These are phyloP conservation scores for Threskiornis aethiopicus DNA, from an alignment of 2,797 vertebrate species.

Conservation along the genomic window DNA sequence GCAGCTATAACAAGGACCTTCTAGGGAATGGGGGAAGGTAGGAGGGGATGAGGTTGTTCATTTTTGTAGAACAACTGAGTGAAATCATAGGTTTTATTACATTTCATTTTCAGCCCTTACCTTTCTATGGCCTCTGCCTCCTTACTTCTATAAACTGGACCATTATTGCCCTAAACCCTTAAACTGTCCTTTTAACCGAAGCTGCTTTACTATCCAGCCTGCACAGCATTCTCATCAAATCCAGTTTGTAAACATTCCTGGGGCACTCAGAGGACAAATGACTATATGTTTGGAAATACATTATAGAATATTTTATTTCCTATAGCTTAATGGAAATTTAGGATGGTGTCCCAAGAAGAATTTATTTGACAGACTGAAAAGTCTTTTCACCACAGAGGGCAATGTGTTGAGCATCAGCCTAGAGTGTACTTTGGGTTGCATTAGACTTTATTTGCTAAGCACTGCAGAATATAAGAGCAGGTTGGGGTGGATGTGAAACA, in stretches of 20 bases:
- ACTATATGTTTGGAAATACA: slow-evolving; percentile 55
- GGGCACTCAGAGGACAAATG: slow-evolving; percentile 60
- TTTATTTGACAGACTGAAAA: slow-evolving; percentile 65
- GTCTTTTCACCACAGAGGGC: slow-evolving; percentile 18
- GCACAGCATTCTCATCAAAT: slow-evolving; percentile 23
- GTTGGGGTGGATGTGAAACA: background rate
- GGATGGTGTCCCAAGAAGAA: slow-evolving; percentile 45
- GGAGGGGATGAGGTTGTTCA: slow-evolving; percentile 28
- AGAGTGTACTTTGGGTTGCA: background rate
- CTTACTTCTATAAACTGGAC: slow-evolving; percentile 40
- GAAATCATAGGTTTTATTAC: slow-evolving; percentile 60
- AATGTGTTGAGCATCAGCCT: background rate
- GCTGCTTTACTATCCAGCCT: slow-evolving; percentile 39
- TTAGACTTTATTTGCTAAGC: background rate
- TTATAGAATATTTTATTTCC: slow-evolving; percentile 63
- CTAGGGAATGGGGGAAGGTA: background rate
- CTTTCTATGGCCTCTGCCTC: slow-evolving; percentile 33
- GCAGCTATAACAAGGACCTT: slow-evolving; percentile 47
- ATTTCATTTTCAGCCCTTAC: slow-evolving; percentile 45
- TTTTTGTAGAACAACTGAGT: slow-evolving; percentile 55
- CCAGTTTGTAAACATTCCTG: slow-evolving; percentile 64
- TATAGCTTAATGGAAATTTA: slow-evolving; percentile 53
- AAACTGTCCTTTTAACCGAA: slow-evolving; percentile 45
- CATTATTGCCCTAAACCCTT: slow-evolving; percentile 50
- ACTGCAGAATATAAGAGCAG: background rate